Conservation (phyloP, 2,797 vertebrate species). For the Accipiter badius region DNA sequence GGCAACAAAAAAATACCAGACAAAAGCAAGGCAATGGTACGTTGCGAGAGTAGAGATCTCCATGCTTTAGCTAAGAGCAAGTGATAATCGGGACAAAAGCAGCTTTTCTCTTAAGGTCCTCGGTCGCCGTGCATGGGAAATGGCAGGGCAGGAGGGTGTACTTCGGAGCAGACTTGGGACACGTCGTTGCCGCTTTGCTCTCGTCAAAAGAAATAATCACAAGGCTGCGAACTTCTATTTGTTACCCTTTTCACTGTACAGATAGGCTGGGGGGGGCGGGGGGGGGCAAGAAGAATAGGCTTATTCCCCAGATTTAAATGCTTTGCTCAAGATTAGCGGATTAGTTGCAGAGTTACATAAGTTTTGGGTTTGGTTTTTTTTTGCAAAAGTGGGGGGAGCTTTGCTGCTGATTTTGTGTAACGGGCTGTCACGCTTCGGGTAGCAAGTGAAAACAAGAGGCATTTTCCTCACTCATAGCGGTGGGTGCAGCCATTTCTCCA, state of each 20-base stretch:
- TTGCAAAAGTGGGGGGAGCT: not conserved
- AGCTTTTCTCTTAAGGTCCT: conserved; percentile 10
- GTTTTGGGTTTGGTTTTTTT: not conserved
- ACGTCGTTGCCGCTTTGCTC: not conserved
- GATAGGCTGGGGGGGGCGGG: not conserved
- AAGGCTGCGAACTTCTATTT: not conserved
- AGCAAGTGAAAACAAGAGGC: not conserved
- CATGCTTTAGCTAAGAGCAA: conserved; percentile 64
- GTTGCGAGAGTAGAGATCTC: not conserved
- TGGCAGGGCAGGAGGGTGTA: not conserved
- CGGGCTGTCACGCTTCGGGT: not conserved
- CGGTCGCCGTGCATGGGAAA: not conserved
- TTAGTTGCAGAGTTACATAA: conserved; percentile 50
- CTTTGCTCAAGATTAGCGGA: conserved; percentile 52
- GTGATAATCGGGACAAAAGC: not conserved
- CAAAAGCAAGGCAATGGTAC: conserved; percentile 79
- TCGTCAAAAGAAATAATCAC: not conserved
- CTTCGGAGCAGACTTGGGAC: fast-evolving
- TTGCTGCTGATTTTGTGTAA: not conserved
- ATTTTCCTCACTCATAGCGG: not conserved
- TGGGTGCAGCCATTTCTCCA: not conserved
- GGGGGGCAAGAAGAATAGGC: not conserved
- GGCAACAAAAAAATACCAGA: conserved; percentile 82
- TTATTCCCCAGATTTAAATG: conserved; percentile 49
- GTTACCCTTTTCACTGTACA: not conserved